Percentiles rank a stretch among this genome's conserved stretches.
Evolutionary conservation across 2,113 vertebrate genomes (phyloP).

Genomic region (Chionis minor): DNA sequence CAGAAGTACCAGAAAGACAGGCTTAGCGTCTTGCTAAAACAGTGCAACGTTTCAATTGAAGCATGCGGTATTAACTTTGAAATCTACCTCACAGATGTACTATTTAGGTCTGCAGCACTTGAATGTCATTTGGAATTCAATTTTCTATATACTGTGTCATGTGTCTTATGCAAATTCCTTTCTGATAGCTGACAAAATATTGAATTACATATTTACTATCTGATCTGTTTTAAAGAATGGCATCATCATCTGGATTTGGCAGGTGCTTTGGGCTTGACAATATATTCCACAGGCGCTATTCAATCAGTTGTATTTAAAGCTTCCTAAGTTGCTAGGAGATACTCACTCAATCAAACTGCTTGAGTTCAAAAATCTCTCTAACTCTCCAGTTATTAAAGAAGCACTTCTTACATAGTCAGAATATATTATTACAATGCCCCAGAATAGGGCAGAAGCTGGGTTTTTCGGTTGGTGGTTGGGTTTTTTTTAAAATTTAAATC

Average conservation of each 20-base stretch:
- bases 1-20: not conserved
- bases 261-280: not conserved
- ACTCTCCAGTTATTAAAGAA: not conserved
- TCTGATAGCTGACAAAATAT: constrained; percentile 34
- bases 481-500: not conserved
- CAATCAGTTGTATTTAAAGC: not conserved
- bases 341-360: not conserved
- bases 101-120: not conserved
- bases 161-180: not conserved
- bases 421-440: not conserved
- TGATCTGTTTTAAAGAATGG: not conserved
- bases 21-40: not conserved
- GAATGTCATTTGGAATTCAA: not conserved
- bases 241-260: constrained; percentile 26
- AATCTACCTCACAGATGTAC: not conserved
- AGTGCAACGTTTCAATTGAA: not conserved
- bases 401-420: not conserved
- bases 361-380: not conserved
- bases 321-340: not conserved
- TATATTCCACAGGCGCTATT: not conserved
- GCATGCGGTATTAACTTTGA: not conserved
- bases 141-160: not conserved
- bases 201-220: not conserved
- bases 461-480: not conserved
- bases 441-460: not conserved